These are phyloP conservation scores for Mystacornis crossleyi DNA, from an alignment of 2,113 vertebrate genomes.

Conservation along the genomic window DNA sequence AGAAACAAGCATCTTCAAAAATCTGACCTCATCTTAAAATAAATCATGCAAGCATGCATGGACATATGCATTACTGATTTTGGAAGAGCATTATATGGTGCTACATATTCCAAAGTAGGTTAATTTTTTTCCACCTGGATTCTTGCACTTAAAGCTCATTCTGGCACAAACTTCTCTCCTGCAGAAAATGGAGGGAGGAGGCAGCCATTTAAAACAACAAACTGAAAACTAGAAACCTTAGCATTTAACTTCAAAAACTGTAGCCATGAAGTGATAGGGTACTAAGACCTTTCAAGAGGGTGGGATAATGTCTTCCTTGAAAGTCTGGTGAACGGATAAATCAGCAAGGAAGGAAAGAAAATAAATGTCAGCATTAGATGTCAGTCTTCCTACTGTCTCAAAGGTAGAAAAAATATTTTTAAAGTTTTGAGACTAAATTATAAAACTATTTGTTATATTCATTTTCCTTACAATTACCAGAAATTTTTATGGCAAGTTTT, in stretches of 20 bases:
- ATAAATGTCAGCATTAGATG: neutral
- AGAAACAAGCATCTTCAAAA: neutral
- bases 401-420: neutral
- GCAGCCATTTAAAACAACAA: neutral
- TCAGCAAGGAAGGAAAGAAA: neutral
- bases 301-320: neutral
- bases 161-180: neutral
- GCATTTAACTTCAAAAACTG: neutral
- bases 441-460: neutral
- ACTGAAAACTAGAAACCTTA: neutral
- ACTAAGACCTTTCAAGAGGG: neutral
- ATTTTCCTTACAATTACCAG: neutral
- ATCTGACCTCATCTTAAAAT: neutral
- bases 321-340: neutral
- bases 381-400: neutral
- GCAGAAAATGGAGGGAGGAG: neutral
- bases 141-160: neutral
- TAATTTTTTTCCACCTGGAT: neutral
- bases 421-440: neutral
- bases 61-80: neutral
- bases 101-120: neutral
- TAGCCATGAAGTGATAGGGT: neutral
- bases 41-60: neutral
- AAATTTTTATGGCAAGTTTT: neutral
- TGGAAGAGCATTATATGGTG: neutral